A percentile compares a stretch with the other conserved stretches of the same genome.
These are phyloP conservation scores for Drosophila emarginata DNA, from an alignment of 2,888 invertebrate species.

Conservation along the genomic window DNA sequence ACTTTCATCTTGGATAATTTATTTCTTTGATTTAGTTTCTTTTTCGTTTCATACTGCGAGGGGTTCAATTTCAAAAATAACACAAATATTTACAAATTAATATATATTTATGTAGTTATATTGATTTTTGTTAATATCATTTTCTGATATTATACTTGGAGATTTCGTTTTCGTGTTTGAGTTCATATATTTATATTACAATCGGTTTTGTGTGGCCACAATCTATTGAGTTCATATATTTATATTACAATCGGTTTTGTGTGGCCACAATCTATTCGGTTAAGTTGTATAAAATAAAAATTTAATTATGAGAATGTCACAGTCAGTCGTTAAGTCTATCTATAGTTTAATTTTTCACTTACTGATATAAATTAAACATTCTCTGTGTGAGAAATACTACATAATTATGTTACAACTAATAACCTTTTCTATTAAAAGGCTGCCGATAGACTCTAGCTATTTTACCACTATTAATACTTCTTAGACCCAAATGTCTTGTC, in stretches of 20 bases:
- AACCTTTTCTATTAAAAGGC: not conserved
- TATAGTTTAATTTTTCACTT: too few species aligned
- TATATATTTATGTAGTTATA: not conserved
- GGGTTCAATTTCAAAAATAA: too few species aligned
- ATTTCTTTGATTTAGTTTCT: too few species aligned
- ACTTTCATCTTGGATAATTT: too few species aligned
- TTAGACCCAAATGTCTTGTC: constrained; percentile 50
- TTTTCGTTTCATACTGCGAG: too few species aligned
- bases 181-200: not conserved
- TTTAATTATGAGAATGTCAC: too few species aligned
- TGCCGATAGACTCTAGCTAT: not conserved
- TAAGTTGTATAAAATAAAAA: not conserved
- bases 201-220: not conserved
- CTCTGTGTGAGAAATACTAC: not conserved
- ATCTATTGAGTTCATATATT: not conserved
- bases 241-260: not conserved
- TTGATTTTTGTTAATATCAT: not conserved
- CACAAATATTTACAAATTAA: too few species aligned
- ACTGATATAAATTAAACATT: too few species aligned
- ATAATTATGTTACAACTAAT: too few species aligned
- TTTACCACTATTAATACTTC: not conserved
- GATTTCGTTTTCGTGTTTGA: not conserved
- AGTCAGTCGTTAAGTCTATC: too few species aligned
- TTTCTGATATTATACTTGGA: not conserved
- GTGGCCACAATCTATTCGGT: not conserved